A percentile compares a stretch with the other conserved stretches of the same genome.
Conservation (phyloP, 2,797 vertebrate genomes). For the Aselliscus stoliczkanus region DNA sequence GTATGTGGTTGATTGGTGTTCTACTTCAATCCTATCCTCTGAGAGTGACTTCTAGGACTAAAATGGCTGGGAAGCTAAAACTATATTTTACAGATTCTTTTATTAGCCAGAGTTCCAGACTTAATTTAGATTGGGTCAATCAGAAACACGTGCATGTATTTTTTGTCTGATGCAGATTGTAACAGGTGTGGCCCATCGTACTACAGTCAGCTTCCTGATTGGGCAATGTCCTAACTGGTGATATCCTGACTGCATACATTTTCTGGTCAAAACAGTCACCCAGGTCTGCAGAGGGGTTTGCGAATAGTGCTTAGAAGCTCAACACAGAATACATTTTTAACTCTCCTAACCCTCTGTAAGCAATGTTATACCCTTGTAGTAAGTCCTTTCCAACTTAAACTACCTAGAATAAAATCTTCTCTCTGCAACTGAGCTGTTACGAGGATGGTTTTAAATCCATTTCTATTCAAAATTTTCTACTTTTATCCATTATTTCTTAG, state of each 20-base stretch:
- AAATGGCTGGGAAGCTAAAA: not conserved
- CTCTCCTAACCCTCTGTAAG: not conserved
- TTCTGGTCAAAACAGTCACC: not conserved
- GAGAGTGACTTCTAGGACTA: not conserved
- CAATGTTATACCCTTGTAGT: not conserved
- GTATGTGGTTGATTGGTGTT: not conserved
- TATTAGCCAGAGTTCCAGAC: not conserved
- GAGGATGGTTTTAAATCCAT: not conserved
- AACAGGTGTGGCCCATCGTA: not conserved
- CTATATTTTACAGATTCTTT: not conserved
- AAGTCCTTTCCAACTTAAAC: not conserved
- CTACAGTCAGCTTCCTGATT: accelerated
- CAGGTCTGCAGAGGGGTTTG: not conserved
- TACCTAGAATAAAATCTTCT: not conserved
- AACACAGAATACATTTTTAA: not conserved
- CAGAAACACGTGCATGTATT: not conserved
- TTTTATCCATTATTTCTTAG: not conserved
- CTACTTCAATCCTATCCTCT: not conserved
- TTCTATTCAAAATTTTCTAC: not conserved
- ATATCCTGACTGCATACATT: not conserved
- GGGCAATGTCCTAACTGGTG: too few species aligned
- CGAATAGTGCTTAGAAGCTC: not conserved
- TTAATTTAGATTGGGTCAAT: not conserved
- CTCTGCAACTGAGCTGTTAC: not conserved
- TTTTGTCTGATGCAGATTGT: not conserved